Percentiles rank a stretch among this genome's conserved stretches.
Conservation (phyloP, 2,113 vertebrate genomes). For the Corvus moneduloides region DNA sequence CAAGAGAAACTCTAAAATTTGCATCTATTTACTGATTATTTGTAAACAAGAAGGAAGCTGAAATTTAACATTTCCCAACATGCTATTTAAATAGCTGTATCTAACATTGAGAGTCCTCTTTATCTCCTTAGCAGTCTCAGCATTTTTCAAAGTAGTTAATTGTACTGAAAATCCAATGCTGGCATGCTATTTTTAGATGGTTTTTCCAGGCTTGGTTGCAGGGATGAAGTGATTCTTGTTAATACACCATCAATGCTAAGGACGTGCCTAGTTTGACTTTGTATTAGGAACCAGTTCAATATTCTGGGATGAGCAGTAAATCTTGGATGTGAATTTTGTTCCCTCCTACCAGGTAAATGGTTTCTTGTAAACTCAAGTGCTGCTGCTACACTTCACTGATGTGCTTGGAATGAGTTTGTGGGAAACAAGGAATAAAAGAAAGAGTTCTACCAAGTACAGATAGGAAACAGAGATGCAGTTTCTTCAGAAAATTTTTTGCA, state of each 20-base stretch:
- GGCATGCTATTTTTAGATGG: neutral
- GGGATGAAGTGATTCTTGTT: neutral
- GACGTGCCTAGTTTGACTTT: neutral
- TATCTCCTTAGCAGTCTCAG: neutral
- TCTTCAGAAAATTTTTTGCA: neutral
- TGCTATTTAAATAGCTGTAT: neutral
- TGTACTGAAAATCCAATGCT: neutral
- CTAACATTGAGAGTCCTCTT: neutral
- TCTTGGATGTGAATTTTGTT: neutral
- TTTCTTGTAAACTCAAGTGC: conserved; percentile 18
- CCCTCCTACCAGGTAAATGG: neutral
- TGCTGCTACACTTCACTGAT: neutral
- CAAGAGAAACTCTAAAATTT: neutral
- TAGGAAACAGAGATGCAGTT: neutral
- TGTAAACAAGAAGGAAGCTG: neutral
- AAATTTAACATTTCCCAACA: neutral
- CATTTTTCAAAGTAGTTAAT: neutral
- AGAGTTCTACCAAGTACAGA: neutral
- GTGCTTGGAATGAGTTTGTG: conserved; percentile 11
- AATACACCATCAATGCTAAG: neutral
- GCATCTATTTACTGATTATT: neutral
- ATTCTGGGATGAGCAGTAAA: neutral
- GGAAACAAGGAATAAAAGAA: conserved; percentile 10
- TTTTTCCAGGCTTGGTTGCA: neutral
- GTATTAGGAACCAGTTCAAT: neutral